These are phyloP conservation scores for Quadriops clusia DNA, from an alignment of 2,888 invertebrate species.

Conservation along the genomic window DNA sequence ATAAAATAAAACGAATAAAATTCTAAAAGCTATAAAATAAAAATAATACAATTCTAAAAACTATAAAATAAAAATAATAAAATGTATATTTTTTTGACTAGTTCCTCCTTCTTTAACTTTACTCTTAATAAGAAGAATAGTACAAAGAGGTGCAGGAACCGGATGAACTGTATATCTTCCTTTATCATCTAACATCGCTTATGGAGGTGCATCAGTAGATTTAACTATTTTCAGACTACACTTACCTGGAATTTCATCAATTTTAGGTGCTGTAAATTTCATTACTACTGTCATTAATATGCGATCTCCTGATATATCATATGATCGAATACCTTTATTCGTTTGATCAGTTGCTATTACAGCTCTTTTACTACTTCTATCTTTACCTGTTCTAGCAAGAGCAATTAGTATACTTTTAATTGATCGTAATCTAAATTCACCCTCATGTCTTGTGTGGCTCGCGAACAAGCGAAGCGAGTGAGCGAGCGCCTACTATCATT, in stretches of 20 bases:
- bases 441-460: no score
- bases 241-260: conserved; percentile 59
- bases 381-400: conserved; percentile 64
- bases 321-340: conserved; percentile 60
- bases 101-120: conserved; percentile 56
- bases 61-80: no score
- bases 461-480: no score
- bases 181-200: conserved; percentile 49
- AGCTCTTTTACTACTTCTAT: conserved; percentile 52
- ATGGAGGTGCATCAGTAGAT: conserved; percentile 58
- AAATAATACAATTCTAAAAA: no score
- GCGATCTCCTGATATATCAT: conserved; percentile 45
- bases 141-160: conserved; percentile 60
- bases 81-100: conserved; percentile 76
- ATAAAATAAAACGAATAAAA: no score
- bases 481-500: no score
- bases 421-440: no score
- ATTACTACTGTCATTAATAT: conserved; percentile 66
- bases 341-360: conserved; percentile 61
- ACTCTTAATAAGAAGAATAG: no score
- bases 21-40: no score
- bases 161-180: conserved; percentile 73
- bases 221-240: conserved; percentile 66
- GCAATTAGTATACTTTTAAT: conserved; percentile 71
- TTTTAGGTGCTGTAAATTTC: conserved; percentile 70